phyloP scores from a whole-genome alignment of 2,113 vertebrate genomes.

The human region GRCh38 chr13:55690501-55691000 shows the following conservation, averaged over 20 bases:
- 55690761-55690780: neutral
- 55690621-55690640: neutral
- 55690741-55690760: constrained; percentile 35
- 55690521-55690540: neutral
- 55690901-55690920: neutral
- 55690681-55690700: constrained; percentile 33
- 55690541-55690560: neutral
- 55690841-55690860: neutral
- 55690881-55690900: neutral
- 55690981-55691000: neutral
- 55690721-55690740: constrained; percentile 23
- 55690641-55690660: constrained; percentile 5
- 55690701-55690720: constrained; percentile 32
- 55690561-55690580: neutral
- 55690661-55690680: constrained; percentile 24
- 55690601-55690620: neutral
- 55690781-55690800: neutral
- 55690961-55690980: neutral
- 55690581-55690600: constrained; percentile 41
- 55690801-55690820: neutral
- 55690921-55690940: neutral
- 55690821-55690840: neutral
- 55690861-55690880: neutral
- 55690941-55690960: neutral
- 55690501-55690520: neutral